phyloP scores from a whole-genome alignment of 2,113 vertebrate species.

The Suncus etruscus region DNA sequence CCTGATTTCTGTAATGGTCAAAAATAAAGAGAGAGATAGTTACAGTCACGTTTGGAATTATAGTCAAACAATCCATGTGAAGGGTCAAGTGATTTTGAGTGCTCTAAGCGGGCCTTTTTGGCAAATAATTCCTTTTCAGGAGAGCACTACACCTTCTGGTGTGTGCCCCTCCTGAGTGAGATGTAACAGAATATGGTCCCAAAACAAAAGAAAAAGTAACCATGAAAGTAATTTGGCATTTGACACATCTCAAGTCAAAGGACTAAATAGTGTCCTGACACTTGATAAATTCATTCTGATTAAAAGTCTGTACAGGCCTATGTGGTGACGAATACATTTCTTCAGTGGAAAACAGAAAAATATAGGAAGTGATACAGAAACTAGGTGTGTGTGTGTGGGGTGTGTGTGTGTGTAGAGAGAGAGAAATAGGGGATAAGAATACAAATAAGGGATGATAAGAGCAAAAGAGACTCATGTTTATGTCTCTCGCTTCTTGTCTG shows the following conservation, averaged over 20 bases:
- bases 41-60: no score
- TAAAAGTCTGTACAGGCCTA: neutral
- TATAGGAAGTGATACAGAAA: neutral
- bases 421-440: rapidly evolving
- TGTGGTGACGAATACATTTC: neutral
- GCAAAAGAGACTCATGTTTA: rapidly evolving
- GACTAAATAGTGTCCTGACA: neutral
- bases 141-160: no score
- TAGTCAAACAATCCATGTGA: no score
- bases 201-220: neutral
- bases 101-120: no score
- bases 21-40: no score
- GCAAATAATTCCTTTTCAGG: no score
- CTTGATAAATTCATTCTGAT: neutral
- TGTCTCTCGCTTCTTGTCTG: neutral
- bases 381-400: neutral
- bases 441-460: neutral
- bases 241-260: neutral
- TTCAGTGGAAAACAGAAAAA: neutral
- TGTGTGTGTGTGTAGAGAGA: neutral
- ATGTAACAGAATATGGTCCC: no score
- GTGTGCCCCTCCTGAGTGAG: no score
- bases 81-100: no score
- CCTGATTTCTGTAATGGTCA: no score
- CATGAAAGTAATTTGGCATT: neutral